A percentile compares a stretch with the other conserved stretches of the same genome.
Conservation (phyloP, 1,140 invertebrate species). For the Drosophila equinoxialis region DNA sequence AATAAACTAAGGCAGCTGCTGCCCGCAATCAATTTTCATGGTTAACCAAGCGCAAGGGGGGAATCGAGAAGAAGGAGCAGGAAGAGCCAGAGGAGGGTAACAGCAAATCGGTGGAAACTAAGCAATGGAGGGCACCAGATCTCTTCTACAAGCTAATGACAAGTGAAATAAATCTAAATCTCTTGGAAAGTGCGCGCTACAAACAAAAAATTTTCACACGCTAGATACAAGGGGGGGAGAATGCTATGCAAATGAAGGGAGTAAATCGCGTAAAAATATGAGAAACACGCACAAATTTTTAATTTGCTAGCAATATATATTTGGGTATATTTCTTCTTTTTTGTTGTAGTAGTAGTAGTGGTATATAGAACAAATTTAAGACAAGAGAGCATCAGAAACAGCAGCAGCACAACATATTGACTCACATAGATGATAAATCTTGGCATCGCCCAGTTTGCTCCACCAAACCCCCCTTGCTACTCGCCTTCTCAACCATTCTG, state of each 20-base stretch:
- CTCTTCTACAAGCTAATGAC: constrained; percentile 51
- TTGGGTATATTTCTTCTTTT: too few relatives aligned
- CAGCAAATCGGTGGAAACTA: constrained; percentile 5
- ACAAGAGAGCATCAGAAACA: constrained; percentile 18
- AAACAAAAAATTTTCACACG: constrained; percentile 37
- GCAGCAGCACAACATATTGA: constrained; percentile 33
- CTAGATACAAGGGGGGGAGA: background rate
- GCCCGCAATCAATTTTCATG: constrained; percentile 77
- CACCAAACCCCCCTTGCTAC: background rate
- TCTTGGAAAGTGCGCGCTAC: constrained; percentile 49
- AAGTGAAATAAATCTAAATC: constrained; percentile 65
- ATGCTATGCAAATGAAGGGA: background rate
- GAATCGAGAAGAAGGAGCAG: background rate
- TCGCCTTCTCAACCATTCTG: background rate
- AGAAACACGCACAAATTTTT: constrained; percentile 61
- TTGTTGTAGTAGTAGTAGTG: constrained; percentile 9
- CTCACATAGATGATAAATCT: constrained; percentile 53
- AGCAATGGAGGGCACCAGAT: constrained; percentile 21
- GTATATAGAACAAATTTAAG: constrained; percentile 55
- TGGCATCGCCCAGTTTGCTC: background rate
- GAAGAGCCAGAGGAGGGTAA: background rate
- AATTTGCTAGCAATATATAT: constrained; percentile 48
- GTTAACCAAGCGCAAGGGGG: constrained; percentile 59
- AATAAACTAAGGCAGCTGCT: constrained; percentile 61
- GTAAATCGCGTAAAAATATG: constrained; percentile 44